phyloP scores from a whole-genome alignment of 2,113 vertebrate species.

The Psammodynastes pulverulentus region DNA sequence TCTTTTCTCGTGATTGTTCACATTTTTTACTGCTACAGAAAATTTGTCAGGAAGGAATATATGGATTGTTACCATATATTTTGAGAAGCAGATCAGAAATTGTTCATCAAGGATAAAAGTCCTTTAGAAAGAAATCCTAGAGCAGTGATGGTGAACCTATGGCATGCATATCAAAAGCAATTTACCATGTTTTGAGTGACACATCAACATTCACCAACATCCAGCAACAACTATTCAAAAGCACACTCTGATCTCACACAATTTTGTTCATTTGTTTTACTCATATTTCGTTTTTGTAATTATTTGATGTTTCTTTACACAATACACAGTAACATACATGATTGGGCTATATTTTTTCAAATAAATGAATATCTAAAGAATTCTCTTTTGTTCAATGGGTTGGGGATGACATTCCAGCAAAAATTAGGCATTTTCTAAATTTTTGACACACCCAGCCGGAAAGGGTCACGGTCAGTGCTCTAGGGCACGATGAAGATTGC shows the following conservation, averaged over 20 bases:
- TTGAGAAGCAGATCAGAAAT: neutral
- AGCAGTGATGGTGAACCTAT: neutral
- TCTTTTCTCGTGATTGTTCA: neutral
- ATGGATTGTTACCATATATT: neutral
- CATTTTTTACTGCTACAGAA: neutral
- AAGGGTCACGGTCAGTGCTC: neutral
- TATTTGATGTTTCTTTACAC: neutral
- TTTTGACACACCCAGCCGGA: neutral
- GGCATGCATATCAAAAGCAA: neutral
- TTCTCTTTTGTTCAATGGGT: neutral
- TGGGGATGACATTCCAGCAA: neutral
- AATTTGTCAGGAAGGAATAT: neutral
- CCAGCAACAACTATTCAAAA: neutral
- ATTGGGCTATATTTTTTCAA: neutral
- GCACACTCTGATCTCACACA: neutral
- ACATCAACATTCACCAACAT: neutral
- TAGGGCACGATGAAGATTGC: neutral
- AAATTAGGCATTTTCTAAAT: neutral
- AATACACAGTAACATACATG: neutral
- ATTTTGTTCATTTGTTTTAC: neutral
- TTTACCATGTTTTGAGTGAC: neutral
- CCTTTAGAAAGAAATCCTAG: neutral
- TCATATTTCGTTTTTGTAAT: neutral
- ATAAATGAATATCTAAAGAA: neutral
- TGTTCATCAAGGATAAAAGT: neutral